phyloP scores from a whole-genome alignment of 2,888 invertebrate species.

The Acrobasis repandana region DNA sequence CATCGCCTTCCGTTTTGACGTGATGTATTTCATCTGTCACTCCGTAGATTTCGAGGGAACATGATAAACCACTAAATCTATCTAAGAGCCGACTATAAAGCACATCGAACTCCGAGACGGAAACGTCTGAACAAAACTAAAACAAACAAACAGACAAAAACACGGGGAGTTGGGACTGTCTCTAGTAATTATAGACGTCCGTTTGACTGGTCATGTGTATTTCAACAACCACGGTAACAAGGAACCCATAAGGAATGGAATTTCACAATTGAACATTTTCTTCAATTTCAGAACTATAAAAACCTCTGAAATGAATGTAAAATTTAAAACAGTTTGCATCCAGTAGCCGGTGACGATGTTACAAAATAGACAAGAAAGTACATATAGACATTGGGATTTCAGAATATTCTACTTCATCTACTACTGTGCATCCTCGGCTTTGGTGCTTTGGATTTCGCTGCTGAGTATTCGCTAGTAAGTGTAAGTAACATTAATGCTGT shows the following conservation, averaged over 20 bases:
- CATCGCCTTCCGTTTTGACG: neutral
- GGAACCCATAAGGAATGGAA: neutral
- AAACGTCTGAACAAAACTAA: conserved; percentile 10
- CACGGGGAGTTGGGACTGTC: conserved; percentile 8
- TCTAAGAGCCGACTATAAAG: conserved; percentile 16
- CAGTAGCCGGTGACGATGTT: too few relatives aligned
- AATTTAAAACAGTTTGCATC: too few relatives aligned
- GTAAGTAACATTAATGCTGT: too few relatives aligned
- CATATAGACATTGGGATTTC: too few relatives aligned
- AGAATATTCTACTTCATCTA: too few relatives aligned
- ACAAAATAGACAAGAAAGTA: too few relatives aligned
- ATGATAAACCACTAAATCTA: conserved; percentile 6
- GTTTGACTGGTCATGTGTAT: neutral
- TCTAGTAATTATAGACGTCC: conserved; percentile 13
- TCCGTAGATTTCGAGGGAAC: neutral
- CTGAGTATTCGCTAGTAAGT: too few relatives aligned
- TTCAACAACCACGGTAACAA: neutral
- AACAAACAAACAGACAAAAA: conserved; percentile 17
- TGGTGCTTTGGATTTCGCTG: too few relatives aligned
- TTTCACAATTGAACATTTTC: neutral
- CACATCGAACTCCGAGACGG: conserved; percentile 1
- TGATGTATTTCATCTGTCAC: conserved; percentile 6
- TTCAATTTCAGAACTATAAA: too few relatives aligned
- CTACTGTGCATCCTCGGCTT: too few relatives aligned
- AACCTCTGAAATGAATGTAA: too few relatives aligned